Conservation (phyloP, 2,888 invertebrate species). For the Pheosia tremula region DNA sequence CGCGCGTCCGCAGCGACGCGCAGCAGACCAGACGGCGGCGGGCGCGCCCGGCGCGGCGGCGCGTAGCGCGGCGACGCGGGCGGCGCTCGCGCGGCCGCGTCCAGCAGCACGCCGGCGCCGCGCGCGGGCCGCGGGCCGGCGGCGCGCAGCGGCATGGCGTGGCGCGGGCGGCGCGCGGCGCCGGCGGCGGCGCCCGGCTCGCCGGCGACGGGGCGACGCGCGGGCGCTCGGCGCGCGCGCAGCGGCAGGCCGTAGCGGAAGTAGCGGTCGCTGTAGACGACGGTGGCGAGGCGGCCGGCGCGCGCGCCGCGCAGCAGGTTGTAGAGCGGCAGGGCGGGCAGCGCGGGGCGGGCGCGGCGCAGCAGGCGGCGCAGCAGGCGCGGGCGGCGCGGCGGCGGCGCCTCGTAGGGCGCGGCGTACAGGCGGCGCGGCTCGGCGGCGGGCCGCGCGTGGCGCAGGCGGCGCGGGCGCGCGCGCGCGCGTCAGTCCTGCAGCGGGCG, state of each 20-base stretch:
- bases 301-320: slow-evolving; percentile 53
- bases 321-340: slow-evolving; percentile 44
- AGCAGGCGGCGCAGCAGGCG: slow-evolving; percentile 41
- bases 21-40: slow-evolving; percentile 39
- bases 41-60: slow-evolving; percentile 23
- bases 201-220: slow-evolving; percentile 36
- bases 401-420: slow-evolving; percentile 49
- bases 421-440: slow-evolving; percentile 37
- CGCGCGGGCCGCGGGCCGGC: slow-evolving; percentile 21
- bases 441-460: slow-evolving; percentile 47
- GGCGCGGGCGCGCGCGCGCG: slow-evolving; percentile 52
- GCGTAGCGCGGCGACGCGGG: slow-evolving; percentile 19
- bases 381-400: slow-evolving; percentile 25
- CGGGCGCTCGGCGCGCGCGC: slow-evolving; percentile 41
- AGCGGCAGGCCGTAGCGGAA: slow-evolving; percentile 75
- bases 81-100: slow-evolving; percentile 16
- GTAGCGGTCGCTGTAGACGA: slow-evolving; percentile 80
- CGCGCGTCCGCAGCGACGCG: slow-evolving; percentile 28
- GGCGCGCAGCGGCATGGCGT: slow-evolving; percentile 20
- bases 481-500: slow-evolving; percentile 61
- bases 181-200: slow-evolving; percentile 40
- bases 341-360: slow-evolving; percentile 36
- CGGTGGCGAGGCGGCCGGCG: slow-evolving; percentile 61
- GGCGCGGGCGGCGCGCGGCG: slow-evolving; percentile 27
- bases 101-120: slow-evolving; percentile 28